These are phyloP conservation scores for Calyptomena viridis DNA, from an alignment of 2,113 vertebrate genomes.

Conservation along the genomic window DNA sequence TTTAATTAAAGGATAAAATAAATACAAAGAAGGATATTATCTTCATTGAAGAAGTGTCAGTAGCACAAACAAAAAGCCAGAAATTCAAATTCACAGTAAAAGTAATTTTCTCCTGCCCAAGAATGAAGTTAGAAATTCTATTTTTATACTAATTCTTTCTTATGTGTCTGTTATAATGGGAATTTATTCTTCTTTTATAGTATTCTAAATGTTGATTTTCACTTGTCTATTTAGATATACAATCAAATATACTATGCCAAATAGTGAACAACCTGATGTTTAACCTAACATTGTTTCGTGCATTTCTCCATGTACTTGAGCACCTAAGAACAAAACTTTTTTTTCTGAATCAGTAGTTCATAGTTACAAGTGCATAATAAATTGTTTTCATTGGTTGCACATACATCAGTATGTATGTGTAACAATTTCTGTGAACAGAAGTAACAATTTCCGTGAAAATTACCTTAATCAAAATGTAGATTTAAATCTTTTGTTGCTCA, in stretches of 20 bases:
- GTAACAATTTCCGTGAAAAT: not conserved
- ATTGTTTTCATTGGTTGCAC: not conserved
- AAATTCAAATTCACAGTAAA: not conserved
- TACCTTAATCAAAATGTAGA: not conserved
- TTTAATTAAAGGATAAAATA: not conserved
- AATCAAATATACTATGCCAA: not conserved
- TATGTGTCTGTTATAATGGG: rapidly evolving
- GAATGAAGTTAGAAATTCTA: not conserved
- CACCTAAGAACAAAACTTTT: not conserved
- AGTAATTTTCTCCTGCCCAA: not conserved
- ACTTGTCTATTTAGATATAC: not conserved
- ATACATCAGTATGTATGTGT: too few species aligned
- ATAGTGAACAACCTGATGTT: not conserved
- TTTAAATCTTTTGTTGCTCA: not conserved
- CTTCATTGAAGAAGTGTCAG: not conserved
- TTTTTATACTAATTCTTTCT: not conserved
- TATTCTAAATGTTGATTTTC: not conserved
- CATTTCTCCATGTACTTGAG: not conserved
- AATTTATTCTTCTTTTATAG: not conserved
- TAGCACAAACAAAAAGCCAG: not conserved
- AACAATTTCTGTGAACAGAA: not conserved
- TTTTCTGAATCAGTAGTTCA: not conserved
- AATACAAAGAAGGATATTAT: not conserved
- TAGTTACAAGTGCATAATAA: not conserved
- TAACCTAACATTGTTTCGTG: not conserved